Conservation (phyloP, 2,888 invertebrate species). For the Heliconius cydno region DNA sequence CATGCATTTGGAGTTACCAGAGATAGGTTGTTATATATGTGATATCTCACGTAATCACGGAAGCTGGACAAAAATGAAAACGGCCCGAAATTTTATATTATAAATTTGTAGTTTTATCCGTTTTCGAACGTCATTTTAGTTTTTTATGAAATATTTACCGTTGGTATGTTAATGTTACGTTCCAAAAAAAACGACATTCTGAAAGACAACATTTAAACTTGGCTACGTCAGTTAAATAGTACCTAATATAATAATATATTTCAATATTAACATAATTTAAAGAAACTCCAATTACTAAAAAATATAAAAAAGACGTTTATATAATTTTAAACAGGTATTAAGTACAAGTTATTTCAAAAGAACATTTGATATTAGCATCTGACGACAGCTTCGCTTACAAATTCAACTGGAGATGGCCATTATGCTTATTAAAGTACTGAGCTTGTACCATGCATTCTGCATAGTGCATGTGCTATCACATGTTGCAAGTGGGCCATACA, state of each 20-base stretch:
- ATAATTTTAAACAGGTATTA: neutral
- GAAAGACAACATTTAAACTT: neutral
- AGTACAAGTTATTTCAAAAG: slow-evolving; percentile 24
- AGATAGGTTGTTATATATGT: slow-evolving; percentile 21
- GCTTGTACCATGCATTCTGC: slow-evolving; percentile 39
- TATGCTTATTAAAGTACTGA: slow-evolving; percentile 42
- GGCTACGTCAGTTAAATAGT: neutral
- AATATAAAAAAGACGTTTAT: neutral
- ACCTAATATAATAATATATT: neutral
- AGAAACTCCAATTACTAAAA: neutral
- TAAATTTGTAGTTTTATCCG: slow-evolving; percentile 1
- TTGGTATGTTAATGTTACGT: slow-evolving; percentile 10
- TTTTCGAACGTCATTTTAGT: slow-evolving; percentile 5
- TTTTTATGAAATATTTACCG: slow-evolving; percentile 5
- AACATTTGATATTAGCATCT: slow-evolving; percentile 29
- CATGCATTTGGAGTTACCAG: slow-evolving; percentile 50
- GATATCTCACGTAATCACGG: slow-evolving; percentile 14
- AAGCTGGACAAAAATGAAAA: neutral
- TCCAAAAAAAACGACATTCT: neutral
- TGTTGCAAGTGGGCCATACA: slow-evolving; percentile 47
- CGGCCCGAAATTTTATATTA: neutral
- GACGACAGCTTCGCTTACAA: slow-evolving; percentile 27
- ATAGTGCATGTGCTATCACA: slow-evolving; percentile 42
- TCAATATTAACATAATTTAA: neutral
- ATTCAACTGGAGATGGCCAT: slow-evolving; percentile 41